Evolutionary conservation across 1,140 invertebrate species (phyloP).

Genomic region (Bombus breviceps): DNA sequence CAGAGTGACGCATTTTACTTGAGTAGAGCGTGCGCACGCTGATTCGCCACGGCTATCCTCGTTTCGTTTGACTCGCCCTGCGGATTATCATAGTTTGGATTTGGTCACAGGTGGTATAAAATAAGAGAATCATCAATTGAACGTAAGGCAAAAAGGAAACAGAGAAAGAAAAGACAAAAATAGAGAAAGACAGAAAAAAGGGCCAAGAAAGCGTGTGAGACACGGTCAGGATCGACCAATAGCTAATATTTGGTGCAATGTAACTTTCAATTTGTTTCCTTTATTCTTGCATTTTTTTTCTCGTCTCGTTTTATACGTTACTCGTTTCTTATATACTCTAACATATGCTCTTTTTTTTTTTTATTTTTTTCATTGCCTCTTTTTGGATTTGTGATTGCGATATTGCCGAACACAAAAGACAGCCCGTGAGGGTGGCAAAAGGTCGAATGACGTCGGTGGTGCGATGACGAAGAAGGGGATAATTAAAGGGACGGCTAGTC

Average conservation of each 20-base stretch:
- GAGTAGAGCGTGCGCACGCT: conserved; percentile 92
- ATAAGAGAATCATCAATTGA: conserved; percentile 28
- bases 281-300: not conserved
- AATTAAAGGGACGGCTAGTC: conserved; percentile 43
- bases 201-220: conserved; percentile 33
- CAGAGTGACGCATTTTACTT: conserved; percentile 85
- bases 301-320: not conserved
- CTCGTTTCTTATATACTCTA: too few relatives aligned
- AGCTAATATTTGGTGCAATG: not conserved
- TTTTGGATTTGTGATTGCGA: conserved; percentile 1
- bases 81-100: conserved; percentile 67
- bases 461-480: conserved; percentile 22
- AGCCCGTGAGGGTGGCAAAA: conserved; percentile 49
- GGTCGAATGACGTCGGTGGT: conserved; percentile 20
- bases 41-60: conserved; percentile 92
- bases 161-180: conserved; percentile 18
- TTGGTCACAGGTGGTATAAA: conserved; percentile 57
- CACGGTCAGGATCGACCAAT: too few relatives aligned
- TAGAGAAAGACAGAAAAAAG: conserved; percentile 23
- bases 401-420: conserved; percentile 51
- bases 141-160: conserved; percentile 38
- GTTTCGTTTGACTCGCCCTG: conserved; percentile 85
- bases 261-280: not conserved
- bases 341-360: too few relatives aligned
- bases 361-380: too few relatives aligned